Evolutionary conservation across 1,140 invertebrate genomes (phyloP), one percentile per base, ranked within the genome.

Genomic region (Platyscapa corneri): DNA sequence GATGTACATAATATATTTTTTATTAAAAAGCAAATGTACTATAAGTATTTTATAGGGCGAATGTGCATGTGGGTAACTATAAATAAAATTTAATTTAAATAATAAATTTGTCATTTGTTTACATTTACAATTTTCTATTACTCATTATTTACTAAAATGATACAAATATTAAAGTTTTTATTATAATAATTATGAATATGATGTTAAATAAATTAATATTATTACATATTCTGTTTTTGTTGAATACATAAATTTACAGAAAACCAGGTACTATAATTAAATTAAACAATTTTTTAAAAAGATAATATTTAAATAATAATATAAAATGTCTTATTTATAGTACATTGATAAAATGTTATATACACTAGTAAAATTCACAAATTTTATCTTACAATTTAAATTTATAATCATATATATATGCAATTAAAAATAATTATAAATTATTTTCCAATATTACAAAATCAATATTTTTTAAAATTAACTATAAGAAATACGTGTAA

Each of bases 1-100:
- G 74, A 83, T 87, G 86, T 87, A 86, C n/a, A 87, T 88, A 86
- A 88, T 89, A 88, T 90, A 88, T 90, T 90, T 90, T 90, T 89
- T 85, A 89, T 88, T 83, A 64, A 86, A 83, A 80, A 87, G 77
- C 83, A 72, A 85, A 82, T 88, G 83, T 89, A 88, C 67, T 88
- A 86, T 86, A 83, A 89, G 79, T 89, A 87, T 89, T 86, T 82
- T 88, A 42, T 74, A 88, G 84, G 84, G 80, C 82, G 76, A 85
- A 75, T 88, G 85, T 90, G 88, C 87, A 88, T 89, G 88, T 88
- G 86, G 32, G 85, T 34, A 67, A 88, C 82, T 89, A 86, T 89
- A 89, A 90, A 87, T 86, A 65, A 87, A 83, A 88, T 83, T 83
- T 88, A 87, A 86, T 86, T 88, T 88, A 87, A 88, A 86, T 86